Evolutionary conservation across 2,797 vertebrate species (phyloP), one percentile per base, ranked within the genome.

Genomic region (Gallinago solitaria): DNA sequence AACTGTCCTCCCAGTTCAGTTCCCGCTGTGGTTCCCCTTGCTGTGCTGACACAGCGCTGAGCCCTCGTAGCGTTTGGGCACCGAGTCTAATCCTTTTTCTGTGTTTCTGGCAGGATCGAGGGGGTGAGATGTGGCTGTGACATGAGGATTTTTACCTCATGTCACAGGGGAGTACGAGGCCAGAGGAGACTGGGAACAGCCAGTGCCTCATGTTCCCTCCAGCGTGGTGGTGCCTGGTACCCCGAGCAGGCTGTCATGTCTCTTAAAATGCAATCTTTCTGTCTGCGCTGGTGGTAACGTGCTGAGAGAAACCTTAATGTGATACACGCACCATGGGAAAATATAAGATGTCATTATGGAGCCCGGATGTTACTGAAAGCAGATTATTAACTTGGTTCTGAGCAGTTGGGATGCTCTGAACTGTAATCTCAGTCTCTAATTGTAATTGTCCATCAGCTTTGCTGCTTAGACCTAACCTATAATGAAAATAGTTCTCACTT

Each of bases 271-370:
- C 57, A 15, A 6, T 43, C 61, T 61, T 68, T 68, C 76, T 0
- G 0, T 65, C 79, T 54, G 70, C 1, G 0, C 73, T 63, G 20
- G 39, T 4, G 1, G 43, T 70, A 37, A 39, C 23, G 50, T 85
- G 51, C 83, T 67, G 82, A 45, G 18, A 83, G 91, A 33, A 79
- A 65, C 73, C 79, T 41, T 20, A 81, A 24, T 37, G 69, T 23
- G 77, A 28, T 79, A 45, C 17, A 35, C 5, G 17, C 89, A 81
- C 89, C 83, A 75, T 74, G 81, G 71, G 73, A 53, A 33, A 65
- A 88, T 73, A 93, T 61, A 73, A 77, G 88, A 89, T 88, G 92
- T 82, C 73, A 64, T 95, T 85, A 69, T 20, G 61, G 79, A 87
- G 83, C 60, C 53, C 70, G 85, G 71, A 47, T 82, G 50, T 77